Evolutionary conservation across 2,113 vertebrate genomes (phyloP), one percentile per base, ranked within the genome.

Genomic region (Poicephalus gulielmi): DNA sequence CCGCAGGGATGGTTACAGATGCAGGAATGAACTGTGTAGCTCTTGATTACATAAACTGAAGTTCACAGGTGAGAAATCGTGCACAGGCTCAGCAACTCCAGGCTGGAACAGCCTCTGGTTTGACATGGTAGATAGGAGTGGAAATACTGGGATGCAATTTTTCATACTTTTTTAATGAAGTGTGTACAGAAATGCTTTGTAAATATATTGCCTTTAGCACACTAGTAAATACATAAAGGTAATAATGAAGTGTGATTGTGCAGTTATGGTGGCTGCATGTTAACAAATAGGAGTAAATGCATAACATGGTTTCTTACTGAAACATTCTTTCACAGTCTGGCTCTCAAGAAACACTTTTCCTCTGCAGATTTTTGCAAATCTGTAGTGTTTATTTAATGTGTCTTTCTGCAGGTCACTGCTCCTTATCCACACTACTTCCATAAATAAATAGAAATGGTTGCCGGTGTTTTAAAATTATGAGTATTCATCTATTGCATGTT

Each of bases 41-140:
- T 97, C 97, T 96, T 96, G 95, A 97, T 97, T 98, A 95, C 83
- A 78, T 85, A 90, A 92, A 93, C 91, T 0, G 3, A 87, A 95
- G 89, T 91, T 96, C 90, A 74, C 33, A 83, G 91, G 64, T 62
- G 79, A 90, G 74, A 92, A 95, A 91, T 64, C 95, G 86, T 73
- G 62, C 60, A 33, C 62, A 83, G 94, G 75, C 64, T 89, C 37
- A 68, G 44, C 55, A 27, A 93, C 41, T 31, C 52, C 25, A 63
- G 87, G 59, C 52, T 60, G n/a, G 22, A 9, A 31, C 60, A 75
- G 13, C 39, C 10, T 73, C 49, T 81, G 41, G 27, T 88, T 84
- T 84, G 47, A 35, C 1, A 1, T 41, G 59, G 55, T 5, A 41
- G 96, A 96, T 76, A 47, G 63, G 70, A 80, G 63, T 83, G 85